These are phyloP conservation scores for Liposcelis brunnea DNA, from an alignment of 2,888 invertebrate species.

Conservation along the genomic window DNA sequence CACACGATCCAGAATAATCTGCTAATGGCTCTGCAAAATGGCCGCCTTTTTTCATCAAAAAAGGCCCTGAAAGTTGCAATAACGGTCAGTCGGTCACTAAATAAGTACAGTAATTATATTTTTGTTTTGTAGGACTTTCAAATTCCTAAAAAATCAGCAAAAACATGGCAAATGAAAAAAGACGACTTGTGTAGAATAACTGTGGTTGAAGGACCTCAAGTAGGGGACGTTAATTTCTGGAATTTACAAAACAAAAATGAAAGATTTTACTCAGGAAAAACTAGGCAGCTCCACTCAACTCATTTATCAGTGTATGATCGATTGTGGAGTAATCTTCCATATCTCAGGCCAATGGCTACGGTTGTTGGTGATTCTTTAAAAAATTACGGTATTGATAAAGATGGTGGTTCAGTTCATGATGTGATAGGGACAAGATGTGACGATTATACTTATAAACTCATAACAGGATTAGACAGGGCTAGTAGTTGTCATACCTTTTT, in stretches of 20 bases:
- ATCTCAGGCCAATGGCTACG: conserved; percentile 30
- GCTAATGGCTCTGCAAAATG: no score
- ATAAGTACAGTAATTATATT: neutral
- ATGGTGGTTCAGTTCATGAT: conserved; percentile 31
- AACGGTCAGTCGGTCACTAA: no score
- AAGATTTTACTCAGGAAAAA: conserved; percentile 31
- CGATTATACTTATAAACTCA: conserved; percentile 30
- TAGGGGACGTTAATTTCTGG: conserved; percentile 32
- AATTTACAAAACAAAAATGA: conserved; percentile 29
- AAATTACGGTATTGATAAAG: conserved; percentile 30
- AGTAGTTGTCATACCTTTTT: conserved; percentile 31
- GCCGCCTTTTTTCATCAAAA: no score
- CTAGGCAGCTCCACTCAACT: conserved; percentile 29
- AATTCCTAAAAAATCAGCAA: conserved; percentile 26
- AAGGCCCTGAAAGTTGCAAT: no score
- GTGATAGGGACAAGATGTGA: conserved; percentile 30
- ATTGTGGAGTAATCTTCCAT: conserved; percentile 31
- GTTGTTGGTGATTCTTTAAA: conserved; percentile 29
- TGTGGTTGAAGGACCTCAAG: conserved; percentile 27
- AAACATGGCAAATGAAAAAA: conserved; percentile 27
- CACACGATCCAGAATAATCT: no score
- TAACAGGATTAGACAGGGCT: conserved; percentile 27
- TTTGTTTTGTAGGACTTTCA: conserved; percentile 19
- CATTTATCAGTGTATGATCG: conserved; percentile 30
- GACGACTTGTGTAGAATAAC: conserved; percentile 30